Evolutionary conservation across 2,888 invertebrate species (phyloP).

Genomic region (Ennomos quercinarius): DNA sequence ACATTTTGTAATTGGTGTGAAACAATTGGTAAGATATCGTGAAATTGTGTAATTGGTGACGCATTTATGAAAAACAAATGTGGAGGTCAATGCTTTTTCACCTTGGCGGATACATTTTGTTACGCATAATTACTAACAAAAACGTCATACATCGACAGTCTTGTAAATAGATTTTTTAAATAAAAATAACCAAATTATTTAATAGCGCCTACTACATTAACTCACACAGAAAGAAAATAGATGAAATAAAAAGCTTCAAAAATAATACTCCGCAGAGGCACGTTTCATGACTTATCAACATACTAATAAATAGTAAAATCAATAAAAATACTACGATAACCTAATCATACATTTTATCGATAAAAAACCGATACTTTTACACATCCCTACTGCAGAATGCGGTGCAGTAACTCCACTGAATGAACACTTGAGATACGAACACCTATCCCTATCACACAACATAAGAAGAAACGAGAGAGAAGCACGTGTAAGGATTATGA

Average conservation of each 20-base stretch:
- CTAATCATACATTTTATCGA: slow-evolving; percentile 11
- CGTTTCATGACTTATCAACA: too few species aligned
- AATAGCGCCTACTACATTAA: too few species aligned
- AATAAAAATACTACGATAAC: too few species aligned
- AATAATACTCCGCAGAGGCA: too few species aligned
- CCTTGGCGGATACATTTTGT: not conserved
- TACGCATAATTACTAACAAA: not conserved
- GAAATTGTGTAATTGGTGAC: slow-evolving; percentile 21
- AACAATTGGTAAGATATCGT: slow-evolving; percentile 16
- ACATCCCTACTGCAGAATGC: slow-evolving; percentile 77
- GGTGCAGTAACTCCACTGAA: slow-evolving; percentile 77
- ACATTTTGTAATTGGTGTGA: slow-evolving; percentile 22
- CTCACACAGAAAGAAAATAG: too few species aligned
- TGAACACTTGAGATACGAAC: slow-evolving; percentile 64
- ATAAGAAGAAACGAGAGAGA: slow-evolving; percentile 45
- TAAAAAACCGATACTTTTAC: slow-evolving; percentile 37
- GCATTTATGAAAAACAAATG: slow-evolving; percentile 2
- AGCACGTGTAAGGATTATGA: slow-evolving; percentile 70
- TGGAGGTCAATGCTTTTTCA: not conserved
- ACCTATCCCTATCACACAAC: slow-evolving; percentile 22
- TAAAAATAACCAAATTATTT: too few species aligned
- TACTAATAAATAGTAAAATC: too few species aligned
- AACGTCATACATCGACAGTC: too few species aligned
- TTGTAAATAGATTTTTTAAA: too few species aligned
- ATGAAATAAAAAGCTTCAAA: too few species aligned